Percentiles rank a stretch among this genome's conserved stretches.
Evolutionary conservation across 2,797 vertebrate genomes (phyloP).

Genomic region (Nannoperca obscura): DNA sequence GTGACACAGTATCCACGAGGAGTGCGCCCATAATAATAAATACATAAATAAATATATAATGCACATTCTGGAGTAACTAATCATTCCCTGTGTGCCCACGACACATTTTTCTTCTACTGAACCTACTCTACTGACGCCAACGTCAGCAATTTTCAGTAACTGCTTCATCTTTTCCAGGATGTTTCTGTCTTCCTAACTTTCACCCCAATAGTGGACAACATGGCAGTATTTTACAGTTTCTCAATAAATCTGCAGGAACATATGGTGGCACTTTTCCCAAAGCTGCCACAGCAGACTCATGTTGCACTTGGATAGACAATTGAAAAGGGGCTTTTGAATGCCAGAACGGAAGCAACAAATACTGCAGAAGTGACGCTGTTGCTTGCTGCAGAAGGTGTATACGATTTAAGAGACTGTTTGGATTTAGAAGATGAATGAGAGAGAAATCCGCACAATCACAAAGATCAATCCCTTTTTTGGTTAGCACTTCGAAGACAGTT

Average conservation of each 20-base stretch:
- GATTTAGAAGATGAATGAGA: slow-evolving; percentile 53
- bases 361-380: slow-evolving; percentile 4
- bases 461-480: slow-evolving; percentile 52
- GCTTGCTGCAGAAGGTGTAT: slow-evolving; percentile 32
- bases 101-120: slow-evolving; percentile 56
- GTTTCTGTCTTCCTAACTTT: slow-evolving; percentile 60
- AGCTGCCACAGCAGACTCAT: slow-evolving; percentile 40
- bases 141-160: slow-evolving; percentile 74
- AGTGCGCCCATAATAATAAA: slow-evolving; percentile 32
- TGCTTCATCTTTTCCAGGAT: slow-evolving; percentile 63
- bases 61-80: slow-evolving; percentile 62
- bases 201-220: slow-evolving; percentile 58
- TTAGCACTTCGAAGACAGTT: slow-evolving; percentile 47
- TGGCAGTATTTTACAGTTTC: slow-evolving; percentile 60
- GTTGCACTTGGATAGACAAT: slow-evolving; percentile 36
- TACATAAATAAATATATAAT: slow-evolving; percentile 25
- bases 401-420: slow-evolving; percentile 55
- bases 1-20: slow-evolving; percentile 47
- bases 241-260: slow-evolving; percentile 67
- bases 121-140: slow-evolving; percentile 44
- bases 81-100: slow-evolving; percentile 50
- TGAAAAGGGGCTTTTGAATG: slow-evolving; percentile 33
- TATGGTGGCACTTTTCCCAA: slow-evolving; percentile 40
- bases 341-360: slow-evolving; percentile 7
- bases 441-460: slow-evolving; percentile 39